phyloP scores from a whole-genome alignment of 2,888 invertebrate genomes.

The Hypercompe scribonia region DNA sequence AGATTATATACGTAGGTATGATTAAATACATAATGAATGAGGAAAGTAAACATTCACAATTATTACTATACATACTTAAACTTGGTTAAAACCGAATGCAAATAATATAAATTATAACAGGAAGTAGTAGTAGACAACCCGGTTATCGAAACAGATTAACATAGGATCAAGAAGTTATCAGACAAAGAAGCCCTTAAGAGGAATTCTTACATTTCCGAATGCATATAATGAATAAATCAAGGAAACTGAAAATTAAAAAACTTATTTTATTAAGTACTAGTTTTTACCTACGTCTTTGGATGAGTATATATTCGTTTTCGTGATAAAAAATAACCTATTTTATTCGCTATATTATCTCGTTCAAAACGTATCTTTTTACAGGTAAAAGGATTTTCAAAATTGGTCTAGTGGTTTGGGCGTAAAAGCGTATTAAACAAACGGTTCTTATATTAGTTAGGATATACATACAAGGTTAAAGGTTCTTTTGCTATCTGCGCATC shows the following conservation, averaged over 20 bases:
- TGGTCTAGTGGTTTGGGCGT: too few species aligned
- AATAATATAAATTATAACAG: neutral
- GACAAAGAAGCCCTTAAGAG: neutral
- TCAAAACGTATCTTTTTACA: neutral
- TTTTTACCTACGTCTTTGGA: too few species aligned
- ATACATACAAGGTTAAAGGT: too few species aligned
- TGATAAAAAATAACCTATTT: too few species aligned
- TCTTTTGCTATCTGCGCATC: neutral
- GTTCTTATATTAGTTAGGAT: too few species aligned
- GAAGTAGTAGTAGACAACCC: neutral
- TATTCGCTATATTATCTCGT: too few species aligned
- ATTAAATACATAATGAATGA: neutral
- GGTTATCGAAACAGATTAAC: conserved; percentile 2
- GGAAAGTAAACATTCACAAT: neutral
- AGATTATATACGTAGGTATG: neutral
- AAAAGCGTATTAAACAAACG: too few species aligned
- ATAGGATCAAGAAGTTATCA: neutral
- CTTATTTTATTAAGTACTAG: neutral
- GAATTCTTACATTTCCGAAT: neutral
- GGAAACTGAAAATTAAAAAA: neutral
- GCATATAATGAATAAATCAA: neutral
- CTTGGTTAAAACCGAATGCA: neutral
- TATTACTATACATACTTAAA: neutral
- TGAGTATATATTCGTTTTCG: too few species aligned
- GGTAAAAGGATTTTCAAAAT: neutral